Conservation (phyloP, 2,888 invertebrate genomes). For the Drosophila anceps region DNA sequence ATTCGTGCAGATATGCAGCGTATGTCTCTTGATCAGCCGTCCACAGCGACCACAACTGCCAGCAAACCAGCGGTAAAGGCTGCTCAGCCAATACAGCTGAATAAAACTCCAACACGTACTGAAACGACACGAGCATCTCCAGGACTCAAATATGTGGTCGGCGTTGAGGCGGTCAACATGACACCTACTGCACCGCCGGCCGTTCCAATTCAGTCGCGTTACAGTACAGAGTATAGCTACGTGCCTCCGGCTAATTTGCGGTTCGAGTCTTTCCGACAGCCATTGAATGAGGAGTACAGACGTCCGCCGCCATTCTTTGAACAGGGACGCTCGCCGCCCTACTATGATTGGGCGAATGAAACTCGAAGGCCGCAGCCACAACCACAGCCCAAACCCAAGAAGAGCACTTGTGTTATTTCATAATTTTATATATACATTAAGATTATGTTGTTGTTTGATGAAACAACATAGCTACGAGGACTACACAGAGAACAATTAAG, state of each 20-base stretch:
- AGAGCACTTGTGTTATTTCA: constrained; percentile 49
- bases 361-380: neutral
- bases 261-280: neutral
- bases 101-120: neutral
- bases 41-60: no score
- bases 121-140: no score
- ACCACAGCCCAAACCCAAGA: constrained; percentile 28
- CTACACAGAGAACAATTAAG: constrained; percentile 17
- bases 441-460: constrained; percentile 1
- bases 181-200: constrained; percentile 13
- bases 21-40: constrained; percentile 21
- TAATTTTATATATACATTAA: constrained; percentile 33
- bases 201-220: neutral
- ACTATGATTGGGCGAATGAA: constrained; percentile 2
- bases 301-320: constrained; percentile 21
- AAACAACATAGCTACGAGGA: constrained; percentile 43
- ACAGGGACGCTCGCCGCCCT: constrained; percentile 1
- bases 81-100: neutral
- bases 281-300: constrained; percentile 7
- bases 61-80: neutral
- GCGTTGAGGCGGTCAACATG: neutral
- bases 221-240: constrained; percentile 15
- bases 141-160: neutral
- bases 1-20: constrained; percentile 30
- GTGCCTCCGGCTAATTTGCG: constrained; percentile 12